These are phyloP conservation scores for Eulemur macaco DNA, from an alignment of 2,113 vertebrate genomes.

Conservation along the genomic window DNA sequence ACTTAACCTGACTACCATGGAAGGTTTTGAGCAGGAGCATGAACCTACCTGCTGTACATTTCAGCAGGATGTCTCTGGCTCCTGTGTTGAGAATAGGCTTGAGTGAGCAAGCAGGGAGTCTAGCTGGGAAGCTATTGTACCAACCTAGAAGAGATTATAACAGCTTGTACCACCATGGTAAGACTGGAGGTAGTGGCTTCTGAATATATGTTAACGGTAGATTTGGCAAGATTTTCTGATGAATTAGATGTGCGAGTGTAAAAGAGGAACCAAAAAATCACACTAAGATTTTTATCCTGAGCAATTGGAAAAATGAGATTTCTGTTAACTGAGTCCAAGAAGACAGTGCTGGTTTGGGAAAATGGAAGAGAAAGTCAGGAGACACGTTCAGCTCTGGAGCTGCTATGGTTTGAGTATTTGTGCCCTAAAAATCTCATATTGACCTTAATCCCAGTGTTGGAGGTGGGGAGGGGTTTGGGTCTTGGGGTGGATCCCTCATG, in stretches of 20 bases:
- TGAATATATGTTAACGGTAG: not conserved
- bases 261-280: not conserved
- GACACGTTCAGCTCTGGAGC: not conserved
- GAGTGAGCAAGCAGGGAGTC: not conserved
- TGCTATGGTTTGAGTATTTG: not conserved
- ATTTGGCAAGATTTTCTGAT: not conserved
- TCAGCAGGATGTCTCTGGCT: not conserved
- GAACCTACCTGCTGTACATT: not conserved
- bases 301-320: not conserved
- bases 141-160: no score
- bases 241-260: not conserved
- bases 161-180: not conserved
- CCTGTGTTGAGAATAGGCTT: not conserved
- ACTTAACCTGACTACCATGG: not conserved
- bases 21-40: not conserved
- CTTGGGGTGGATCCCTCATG: no score
- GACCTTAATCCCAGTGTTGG: no score
- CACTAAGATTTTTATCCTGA: not conserved
- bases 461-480: no score
- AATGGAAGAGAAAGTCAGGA: no score
- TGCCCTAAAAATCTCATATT: no score
- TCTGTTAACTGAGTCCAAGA: not conserved
- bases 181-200: not conserved
- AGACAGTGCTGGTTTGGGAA: not conserved
- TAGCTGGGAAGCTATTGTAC: accelerated